Percentiles rank a stretch among this genome's conserved stretches.
Conservation (phyloP, 2,888 invertebrate species). For the Tromatobia lineatoria region DNA sequence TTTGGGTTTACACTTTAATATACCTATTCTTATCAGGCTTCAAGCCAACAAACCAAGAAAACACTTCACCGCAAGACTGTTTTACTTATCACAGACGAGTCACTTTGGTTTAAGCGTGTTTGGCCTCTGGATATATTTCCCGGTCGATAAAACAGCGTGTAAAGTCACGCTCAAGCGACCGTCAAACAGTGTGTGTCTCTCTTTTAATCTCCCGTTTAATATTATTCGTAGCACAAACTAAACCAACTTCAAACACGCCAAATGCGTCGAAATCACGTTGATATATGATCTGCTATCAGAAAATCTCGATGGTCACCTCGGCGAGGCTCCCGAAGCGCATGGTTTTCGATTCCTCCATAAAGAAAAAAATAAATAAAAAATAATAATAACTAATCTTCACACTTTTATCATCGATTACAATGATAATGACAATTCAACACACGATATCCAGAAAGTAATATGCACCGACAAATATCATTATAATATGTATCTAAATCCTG, state of each 20-base stretch:
- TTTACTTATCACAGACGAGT: constrained; percentile 39
- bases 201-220: neutral
- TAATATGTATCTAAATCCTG: neutral
- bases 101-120: constrained; percentile 29
- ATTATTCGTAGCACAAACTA: neutral
- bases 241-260: neutral
- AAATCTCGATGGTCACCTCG: constrained; percentile 7
- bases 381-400: neutral
- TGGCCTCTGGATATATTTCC: neutral
- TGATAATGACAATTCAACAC: constrained; percentile 1
- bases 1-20: constrained; percentile 3
- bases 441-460: constrained; percentile 33
- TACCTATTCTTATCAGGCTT: neutral
- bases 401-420: constrained; percentile 1
- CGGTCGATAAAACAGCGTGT: constrained; percentile 59
- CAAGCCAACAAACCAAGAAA: neutral
- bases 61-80: neutral
- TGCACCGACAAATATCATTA: constrained; percentile 17
- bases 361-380: neutral
- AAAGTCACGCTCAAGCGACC: neutral
- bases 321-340: constrained; percentile 2
- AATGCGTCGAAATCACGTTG: neutral
- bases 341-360: neutral
- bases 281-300: neutral
- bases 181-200: neutral